These are phyloP conservation scores for Zaprionus ghesquierei DNA, from an alignment of 1,140 invertebrate species.

Conservation along the genomic window DNA sequence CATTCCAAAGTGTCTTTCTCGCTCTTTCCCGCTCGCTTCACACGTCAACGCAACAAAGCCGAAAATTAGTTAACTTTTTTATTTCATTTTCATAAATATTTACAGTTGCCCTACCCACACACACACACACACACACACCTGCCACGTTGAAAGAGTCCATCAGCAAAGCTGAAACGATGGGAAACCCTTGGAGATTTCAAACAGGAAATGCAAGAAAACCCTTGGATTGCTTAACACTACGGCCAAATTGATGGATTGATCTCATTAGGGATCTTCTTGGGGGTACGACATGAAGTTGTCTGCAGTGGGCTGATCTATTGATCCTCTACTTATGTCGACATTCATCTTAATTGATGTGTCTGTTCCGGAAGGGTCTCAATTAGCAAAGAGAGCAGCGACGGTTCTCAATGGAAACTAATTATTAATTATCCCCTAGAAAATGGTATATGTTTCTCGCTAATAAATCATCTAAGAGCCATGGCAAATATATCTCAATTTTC, in stretches of 20 bases:
- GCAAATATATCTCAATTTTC: neutral
- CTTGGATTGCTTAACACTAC: slow-evolving; percentile 5
- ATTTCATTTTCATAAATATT: slow-evolving; percentile 37
- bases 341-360: slow-evolving; percentile 67
- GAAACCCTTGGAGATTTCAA: neutral
- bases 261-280: neutral
- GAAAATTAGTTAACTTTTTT: slow-evolving; percentile 79
- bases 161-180: neutral
- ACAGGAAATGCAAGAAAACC: neutral
- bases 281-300: slow-evolving; percentile 21
- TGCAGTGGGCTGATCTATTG: slow-evolving; percentile 1
- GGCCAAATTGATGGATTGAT: slow-evolving; percentile 2
- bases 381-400: slow-evolving; percentile 2
- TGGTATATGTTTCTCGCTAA: neutral
- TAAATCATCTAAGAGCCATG: neutral
- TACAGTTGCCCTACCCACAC: slow-evolving; percentile 41
- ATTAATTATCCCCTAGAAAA: slow-evolving; percentile 8
- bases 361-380: slow-evolving; percentile 49
- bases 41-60: slow-evolving; percentile 78
- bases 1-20: neutral
- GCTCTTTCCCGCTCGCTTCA: slow-evolving; percentile 42
- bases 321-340: slow-evolving; percentile 25
- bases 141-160: slow-evolving; percentile 50
- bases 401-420: slow-evolving; percentile 45
- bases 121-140: slow-evolving; percentile 45